phyloP scores from a whole-genome alignment of 2,113 vertebrate species.

The Mola mola region DNA sequence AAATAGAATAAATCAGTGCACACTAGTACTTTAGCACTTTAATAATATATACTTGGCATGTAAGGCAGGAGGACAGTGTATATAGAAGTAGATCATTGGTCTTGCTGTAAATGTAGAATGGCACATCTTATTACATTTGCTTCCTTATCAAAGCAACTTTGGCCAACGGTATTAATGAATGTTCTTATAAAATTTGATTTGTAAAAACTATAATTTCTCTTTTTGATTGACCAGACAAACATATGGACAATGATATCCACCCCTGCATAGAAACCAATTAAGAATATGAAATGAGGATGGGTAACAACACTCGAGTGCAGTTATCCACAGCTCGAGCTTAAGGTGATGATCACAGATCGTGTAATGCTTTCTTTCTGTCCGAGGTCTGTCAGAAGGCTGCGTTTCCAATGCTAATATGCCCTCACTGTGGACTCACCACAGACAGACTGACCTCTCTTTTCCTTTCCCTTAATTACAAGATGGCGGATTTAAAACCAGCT shows the following conservation, averaged over 20 bases:
- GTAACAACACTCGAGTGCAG: conserved; percentile 36
- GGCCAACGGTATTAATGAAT: no score
- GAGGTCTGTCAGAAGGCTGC: conserved; percentile 1
- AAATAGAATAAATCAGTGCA: no score
- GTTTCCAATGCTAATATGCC: conserved; percentile 10
- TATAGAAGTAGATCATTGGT: no score
- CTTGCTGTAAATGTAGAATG: no score
- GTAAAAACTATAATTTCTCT: no score
- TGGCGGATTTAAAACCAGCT: conserved; percentile 21
- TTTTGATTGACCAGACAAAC: not conserved
- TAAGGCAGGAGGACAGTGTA: no score
- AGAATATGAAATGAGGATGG: conserved; percentile 56
- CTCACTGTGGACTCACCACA: conserved; percentile 2
- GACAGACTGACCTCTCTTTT: conserved; percentile 24
- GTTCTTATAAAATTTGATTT: no score
- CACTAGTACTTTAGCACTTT: no score
- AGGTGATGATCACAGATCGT: conserved; percentile 29
- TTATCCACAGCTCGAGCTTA: conserved; percentile 17
- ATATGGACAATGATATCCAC: conserved; percentile 24
- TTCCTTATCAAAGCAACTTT: no score
- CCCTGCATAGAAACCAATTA: conserved; percentile 60
- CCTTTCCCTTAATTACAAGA: conserved; percentile 7
- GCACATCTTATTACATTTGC: no score
- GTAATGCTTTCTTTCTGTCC: conserved; percentile 32
- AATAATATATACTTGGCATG: no score